A percentile compares a stretch with the other conserved stretches of the same genome.
Evolutionary conservation across 2,113 vertebrate species (phyloP).

Genomic region (Steatornis caripensis): DNA sequence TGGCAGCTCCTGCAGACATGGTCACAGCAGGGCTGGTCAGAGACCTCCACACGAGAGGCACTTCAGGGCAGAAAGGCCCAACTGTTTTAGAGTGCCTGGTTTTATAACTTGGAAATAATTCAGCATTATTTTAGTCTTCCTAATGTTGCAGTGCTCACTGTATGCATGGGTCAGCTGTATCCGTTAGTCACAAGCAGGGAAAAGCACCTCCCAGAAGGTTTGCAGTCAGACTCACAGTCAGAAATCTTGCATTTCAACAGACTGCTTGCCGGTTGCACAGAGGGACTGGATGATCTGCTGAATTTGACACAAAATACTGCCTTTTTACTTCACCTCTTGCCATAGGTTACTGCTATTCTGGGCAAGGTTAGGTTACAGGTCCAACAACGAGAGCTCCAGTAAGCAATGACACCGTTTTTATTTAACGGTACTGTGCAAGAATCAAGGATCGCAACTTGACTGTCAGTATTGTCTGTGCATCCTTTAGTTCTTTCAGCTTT

Average conservation of each 20-base stretch:
- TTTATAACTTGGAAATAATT: neutral
- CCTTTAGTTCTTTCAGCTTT: neutral
- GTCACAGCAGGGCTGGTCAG: neutral
- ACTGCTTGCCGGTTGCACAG: neutral
- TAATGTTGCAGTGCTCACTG: neutral
- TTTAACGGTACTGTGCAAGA: neutral
- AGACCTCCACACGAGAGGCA: rapidly evolving
- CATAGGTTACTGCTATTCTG: neutral
- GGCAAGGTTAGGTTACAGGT: neutral
- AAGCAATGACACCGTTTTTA: neutral
- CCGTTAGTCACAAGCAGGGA: neutral
- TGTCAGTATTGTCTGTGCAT: neutral
- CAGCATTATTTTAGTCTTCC: neutral
- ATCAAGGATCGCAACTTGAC: neutral
- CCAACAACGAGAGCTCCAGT: neutral
- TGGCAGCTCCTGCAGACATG: neutral
- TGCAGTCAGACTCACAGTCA: neutral
- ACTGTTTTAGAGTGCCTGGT: neutral
- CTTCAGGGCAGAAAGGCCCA: neutral
- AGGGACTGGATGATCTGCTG: neutral
- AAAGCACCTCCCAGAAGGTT: neutral
- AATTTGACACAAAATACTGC: neutral
- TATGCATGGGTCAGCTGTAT: neutral
- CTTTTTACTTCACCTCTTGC: neutral
- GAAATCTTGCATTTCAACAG: neutral